Evolutionary conservation across 1,140 invertebrate species (phyloP).

Genomic region (Agraylea sexmaculata): DNA sequence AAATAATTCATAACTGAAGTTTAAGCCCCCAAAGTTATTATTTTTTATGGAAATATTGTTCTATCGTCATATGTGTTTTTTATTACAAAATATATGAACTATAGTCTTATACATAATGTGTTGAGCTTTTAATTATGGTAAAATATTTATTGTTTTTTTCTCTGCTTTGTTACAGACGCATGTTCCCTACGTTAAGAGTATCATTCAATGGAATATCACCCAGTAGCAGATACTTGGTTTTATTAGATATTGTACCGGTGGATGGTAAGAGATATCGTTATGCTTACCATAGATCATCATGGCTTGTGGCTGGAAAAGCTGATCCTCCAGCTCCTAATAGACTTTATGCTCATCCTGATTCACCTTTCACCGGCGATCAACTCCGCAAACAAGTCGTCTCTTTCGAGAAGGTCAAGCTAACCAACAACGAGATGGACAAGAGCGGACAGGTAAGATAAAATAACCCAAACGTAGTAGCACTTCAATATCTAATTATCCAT

Average conservation of each 20-base stretch:
- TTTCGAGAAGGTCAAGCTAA: slow-evolving; percentile 98
- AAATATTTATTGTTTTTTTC: slow-evolving; percentile 20
- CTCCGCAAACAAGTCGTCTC: slow-evolving; percentile 93
- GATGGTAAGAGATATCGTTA: slow-evolving; percentile 93
- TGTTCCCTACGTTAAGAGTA: slow-evolving; percentile 94
- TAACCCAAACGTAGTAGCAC: too few relatives aligned
- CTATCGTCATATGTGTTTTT: too few relatives aligned
- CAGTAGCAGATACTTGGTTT: slow-evolving; percentile 67
- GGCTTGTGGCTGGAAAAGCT: slow-evolving; percentile 96
- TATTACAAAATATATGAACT: too few relatives aligned
- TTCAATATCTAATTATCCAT: too few relatives aligned
- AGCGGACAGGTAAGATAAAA: slow-evolving; percentile 96
- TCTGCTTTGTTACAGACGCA: slow-evolving; percentile 62
- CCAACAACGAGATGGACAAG: slow-evolving; percentile 98
- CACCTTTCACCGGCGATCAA: slow-evolving; percentile 92
- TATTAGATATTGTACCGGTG: slow-evolving; percentile 91
- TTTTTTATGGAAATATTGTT: too few relatives aligned
- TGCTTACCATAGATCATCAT: slow-evolving; percentile 95
- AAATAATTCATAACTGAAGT: too few relatives aligned
- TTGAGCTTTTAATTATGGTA: too few relatives aligned
- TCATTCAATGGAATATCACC: slow-evolving; percentile 68
- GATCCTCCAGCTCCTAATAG: slow-evolving; percentile 89
- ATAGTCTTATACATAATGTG: too few relatives aligned
- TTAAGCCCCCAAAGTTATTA: too few relatives aligned
- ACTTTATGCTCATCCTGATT: slow-evolving; percentile 94